Percentiles rank a stretch among this genome's conserved stretches.
Conservation (phyloP, 2,888 invertebrate genomes). For the Dynastes hyllus region DNA sequence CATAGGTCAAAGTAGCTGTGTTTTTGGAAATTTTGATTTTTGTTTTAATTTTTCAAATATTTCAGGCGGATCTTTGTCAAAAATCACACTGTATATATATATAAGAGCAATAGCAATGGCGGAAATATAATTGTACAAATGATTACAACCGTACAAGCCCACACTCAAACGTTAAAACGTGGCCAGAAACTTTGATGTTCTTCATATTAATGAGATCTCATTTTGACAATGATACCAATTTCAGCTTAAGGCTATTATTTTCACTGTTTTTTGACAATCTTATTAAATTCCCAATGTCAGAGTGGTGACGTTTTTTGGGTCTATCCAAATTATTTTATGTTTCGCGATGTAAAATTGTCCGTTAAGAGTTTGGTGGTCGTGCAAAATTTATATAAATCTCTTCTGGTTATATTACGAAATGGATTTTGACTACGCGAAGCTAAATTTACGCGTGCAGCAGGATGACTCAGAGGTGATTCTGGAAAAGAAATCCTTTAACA, state of each 20-base stretch:
- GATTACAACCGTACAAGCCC: too few species aligned
- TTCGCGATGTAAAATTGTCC: neutral
- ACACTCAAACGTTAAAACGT: too few species aligned
- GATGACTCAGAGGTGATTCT: neutral
- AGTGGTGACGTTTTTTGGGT: neutral
- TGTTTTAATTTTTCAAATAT: too few species aligned
- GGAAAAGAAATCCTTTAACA: constrained; percentile 22
- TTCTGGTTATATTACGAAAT: neutral
- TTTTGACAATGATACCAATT: neutral
- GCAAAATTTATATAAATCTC: neutral
- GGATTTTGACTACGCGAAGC: neutral
- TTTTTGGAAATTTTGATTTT: too few species aligned
- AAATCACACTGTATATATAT: too few species aligned
- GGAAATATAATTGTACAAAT: too few species aligned
- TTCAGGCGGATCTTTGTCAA: too few species aligned
- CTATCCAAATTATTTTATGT: constrained; percentile 6
- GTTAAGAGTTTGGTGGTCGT: constrained; percentile 1
- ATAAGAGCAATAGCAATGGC: too few species aligned
- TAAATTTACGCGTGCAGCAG: neutral
- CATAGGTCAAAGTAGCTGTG: too few species aligned
- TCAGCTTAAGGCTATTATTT: neutral
- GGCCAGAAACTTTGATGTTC: too few species aligned
- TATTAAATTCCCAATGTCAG: constrained; percentile 1
- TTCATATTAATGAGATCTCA: neutral
- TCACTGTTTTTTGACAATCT: neutral